A percentile compares a stretch with the other conserved stretches of the same genome.
Conservation (phyloP, 2,888 invertebrate genomes). For the Perdita meconis region DNA sequence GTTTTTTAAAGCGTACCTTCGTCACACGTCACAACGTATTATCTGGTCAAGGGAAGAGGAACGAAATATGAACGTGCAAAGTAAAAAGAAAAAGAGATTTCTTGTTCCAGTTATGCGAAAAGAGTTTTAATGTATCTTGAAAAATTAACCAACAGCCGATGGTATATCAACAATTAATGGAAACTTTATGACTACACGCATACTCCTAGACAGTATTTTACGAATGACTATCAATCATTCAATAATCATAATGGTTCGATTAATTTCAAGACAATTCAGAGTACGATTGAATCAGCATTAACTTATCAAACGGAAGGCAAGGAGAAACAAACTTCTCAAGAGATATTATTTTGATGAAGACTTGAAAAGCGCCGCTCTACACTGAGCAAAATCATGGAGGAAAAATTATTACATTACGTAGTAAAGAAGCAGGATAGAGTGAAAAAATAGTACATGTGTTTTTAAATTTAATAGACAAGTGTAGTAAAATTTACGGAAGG, state of each 20-base stretch:
- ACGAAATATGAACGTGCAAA: not conserved
- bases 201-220: no score
- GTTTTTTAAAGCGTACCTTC: constrained; percentile 20
- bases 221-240: no score
- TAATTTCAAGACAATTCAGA: no score
- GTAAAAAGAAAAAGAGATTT: not conserved
- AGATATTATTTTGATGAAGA: constrained; percentile 35
- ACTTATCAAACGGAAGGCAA: not conserved
- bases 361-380: no score
- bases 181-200: not conserved
- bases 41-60: not conserved
- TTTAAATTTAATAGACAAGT: no score
- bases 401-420: no score
- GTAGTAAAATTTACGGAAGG: no score
- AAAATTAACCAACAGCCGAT: not conserved
- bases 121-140: not conserved
- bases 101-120: not conserved
- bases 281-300: constrained; percentile 16
- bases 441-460: no score
- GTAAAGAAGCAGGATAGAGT: no score
- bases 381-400: no score
- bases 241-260: no score
- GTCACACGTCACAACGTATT: not conserved
- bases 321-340: constrained; percentile 17
- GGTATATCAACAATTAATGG: not conserved